Evolutionary conservation across 1,140 invertebrate genomes (phyloP), one percentile per base, ranked within the genome.

Genomic region (Pogonognathellus flavescens): DNA sequence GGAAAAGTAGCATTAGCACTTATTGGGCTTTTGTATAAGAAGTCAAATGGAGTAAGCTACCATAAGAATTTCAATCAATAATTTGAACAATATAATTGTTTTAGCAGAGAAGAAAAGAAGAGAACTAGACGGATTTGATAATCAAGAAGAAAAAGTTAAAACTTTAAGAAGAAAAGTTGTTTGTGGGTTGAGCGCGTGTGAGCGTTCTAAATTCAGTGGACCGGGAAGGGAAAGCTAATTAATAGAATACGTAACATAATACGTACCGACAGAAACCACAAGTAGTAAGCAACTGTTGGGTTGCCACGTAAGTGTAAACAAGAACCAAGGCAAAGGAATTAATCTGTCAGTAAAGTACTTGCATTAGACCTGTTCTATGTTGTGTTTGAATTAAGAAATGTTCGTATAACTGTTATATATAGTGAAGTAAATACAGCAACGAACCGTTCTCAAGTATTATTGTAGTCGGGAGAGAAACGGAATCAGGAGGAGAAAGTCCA

Each of bases 221-320:
- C 62, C 25, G 20, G 25, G 20, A 66, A 25, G 62, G 25, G 62
- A 66, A 13, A 66, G 62, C 62, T 66, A 66, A 66, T 66, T 66
- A 66, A 66, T 66, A 66, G 62, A 20, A 66, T 66, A 66, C 25
- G 62, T 66, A 66, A 66, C 62, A 25, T 66, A 66, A 66, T 25
- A 50, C 49, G 76, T 52, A 80, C 16, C 16, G 49, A 31, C 41
- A 80, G 76, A 80, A 80, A 41, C 76, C 41, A 41, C 41, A 55
- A 80, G 76, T 55, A 41, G 52, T 41, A 25, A 31, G 52, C 76
- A 80, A 80, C 41, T 52, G 52, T 52, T 80, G 52, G 31, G 25
- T 80, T 80, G 41, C 22, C 62, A 66, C 62, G 62, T 25, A 20
- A 66, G 22, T 20, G n/a, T 60, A 9, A 7, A 10, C 20, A 66